Conservation (phyloP, 2,888 invertebrate genomes). For the Campoplex nolae region DNA sequence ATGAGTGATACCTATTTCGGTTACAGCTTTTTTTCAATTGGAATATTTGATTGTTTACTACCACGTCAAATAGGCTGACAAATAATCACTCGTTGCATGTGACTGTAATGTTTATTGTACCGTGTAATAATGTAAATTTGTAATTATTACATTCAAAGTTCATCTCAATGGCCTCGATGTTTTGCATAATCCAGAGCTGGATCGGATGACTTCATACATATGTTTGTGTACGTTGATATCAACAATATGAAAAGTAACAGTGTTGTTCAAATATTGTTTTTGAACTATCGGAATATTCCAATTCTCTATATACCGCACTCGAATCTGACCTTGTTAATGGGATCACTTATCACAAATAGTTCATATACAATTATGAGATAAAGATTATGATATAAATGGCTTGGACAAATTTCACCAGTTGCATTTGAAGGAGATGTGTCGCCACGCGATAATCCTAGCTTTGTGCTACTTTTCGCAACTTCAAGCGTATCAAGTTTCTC, state of each 20-base stretch:
- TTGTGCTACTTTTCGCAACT: slow-evolving; percentile 36
- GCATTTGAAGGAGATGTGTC: slow-evolving; percentile 32
- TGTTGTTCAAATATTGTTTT: not conserved
- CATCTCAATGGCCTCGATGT: too few species aligned
- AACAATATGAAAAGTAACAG: not conserved
- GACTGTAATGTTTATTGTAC: too few species aligned
- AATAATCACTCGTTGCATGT: too few species aligned
- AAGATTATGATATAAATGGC: slow-evolving; percentile 11
- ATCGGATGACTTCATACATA: not conserved
- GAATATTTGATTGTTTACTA: too few species aligned
- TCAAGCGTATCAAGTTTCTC: slow-evolving; percentile 26
- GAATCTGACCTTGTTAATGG: not conserved
- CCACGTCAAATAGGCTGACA: too few species aligned
- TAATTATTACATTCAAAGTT: too few species aligned
- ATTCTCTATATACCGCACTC: not conserved
- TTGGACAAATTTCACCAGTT: not conserved
- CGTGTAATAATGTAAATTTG: too few species aligned
- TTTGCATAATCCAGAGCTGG: too few species aligned
- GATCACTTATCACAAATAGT: not conserved
- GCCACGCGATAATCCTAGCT: slow-evolving; percentile 28
- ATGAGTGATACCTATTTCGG: too few species aligned
- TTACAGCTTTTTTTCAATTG: too few species aligned
- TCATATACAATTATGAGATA: not conserved
- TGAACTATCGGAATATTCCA: not conserved
- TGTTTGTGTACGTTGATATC: not conserved